These are phyloP conservation scores for Siniperca undulata DNA, from an alignment of 2,797 vertebrate species.

Conservation along the genomic window DNA sequence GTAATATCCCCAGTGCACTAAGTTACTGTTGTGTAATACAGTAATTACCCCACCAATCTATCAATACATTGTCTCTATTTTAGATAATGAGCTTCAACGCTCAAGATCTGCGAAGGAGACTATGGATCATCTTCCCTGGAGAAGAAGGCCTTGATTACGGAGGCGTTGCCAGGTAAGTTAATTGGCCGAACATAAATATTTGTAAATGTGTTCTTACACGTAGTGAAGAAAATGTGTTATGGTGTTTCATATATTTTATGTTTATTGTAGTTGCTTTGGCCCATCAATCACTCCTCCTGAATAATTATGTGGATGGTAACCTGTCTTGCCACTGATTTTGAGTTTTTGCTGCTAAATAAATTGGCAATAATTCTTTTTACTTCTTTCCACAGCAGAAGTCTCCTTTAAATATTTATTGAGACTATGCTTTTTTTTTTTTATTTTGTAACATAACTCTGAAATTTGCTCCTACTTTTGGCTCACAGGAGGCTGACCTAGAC, in stretches of 20 bases:
- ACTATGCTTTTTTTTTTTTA: not conserved
- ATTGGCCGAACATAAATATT: constrained; percentile 59
- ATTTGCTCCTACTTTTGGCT: not conserved
- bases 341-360: not conserved
- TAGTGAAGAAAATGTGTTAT: not conserved
- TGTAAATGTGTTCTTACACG: not conserved
- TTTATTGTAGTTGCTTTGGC: not conserved
- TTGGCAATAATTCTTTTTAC: not conserved
- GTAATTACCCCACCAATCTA: not conserved
- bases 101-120: constrained; percentile 93
- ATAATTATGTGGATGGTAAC: not conserved
- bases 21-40: not conserved
- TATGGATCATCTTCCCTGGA: constrained; percentile 98
- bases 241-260: not conserved
- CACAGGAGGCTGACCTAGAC: not conserved
- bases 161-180: constrained; percentile 93
- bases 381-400: not conserved
- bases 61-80: constrained; percentile 24
- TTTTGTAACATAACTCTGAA: not conserved
- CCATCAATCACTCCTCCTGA: not conserved
- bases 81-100: constrained; percentile 99
- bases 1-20: not conserved
- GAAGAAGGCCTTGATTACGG: constrained; percentile 99
- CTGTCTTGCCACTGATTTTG: not conserved
- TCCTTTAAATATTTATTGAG: not conserved